phyloP scores from a whole-genome alignment of 2,888 invertebrate genomes.

The Sycophila texana region DNA sequence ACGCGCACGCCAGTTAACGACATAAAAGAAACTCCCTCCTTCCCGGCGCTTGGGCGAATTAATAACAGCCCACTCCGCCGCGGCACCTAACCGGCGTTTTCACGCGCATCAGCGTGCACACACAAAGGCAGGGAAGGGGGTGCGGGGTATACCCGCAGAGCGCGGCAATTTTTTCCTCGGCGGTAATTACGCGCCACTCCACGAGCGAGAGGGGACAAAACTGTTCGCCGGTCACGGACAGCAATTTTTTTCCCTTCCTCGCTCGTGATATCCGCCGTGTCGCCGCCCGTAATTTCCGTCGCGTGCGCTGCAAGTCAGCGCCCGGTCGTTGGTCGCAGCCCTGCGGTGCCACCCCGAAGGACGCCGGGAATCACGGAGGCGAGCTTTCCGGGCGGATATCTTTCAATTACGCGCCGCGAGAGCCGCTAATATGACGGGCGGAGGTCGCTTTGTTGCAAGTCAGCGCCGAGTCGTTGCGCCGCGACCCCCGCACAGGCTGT shows the following conservation, averaged over 20 bases:
- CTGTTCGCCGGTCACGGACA: constrained; percentile 35
- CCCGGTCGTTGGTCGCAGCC: constrained; percentile 69
- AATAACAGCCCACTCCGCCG: constrained; percentile 45
- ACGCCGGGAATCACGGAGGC: constrained; percentile 63
- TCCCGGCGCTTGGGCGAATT: constrained; percentile 40
- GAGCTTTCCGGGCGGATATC: constrained; percentile 74
- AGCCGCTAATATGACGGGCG: constrained; percentile 73
- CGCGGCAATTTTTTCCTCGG: constrained; percentile 58
- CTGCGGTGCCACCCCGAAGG: constrained; percentile 16
- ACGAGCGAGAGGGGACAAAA: constrained; percentile 40
- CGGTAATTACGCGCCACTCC: constrained; percentile 58
- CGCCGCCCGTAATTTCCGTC: constrained; percentile 56
- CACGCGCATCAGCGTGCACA: constrained; percentile 5
- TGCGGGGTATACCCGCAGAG: no score
- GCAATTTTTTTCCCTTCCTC: constrained; percentile 34
- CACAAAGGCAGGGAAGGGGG: constrained; percentile 31
- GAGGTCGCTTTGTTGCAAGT: constrained; percentile 69
- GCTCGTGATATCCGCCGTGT: constrained; percentile 18
- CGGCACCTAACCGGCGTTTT: constrained; percentile 20
- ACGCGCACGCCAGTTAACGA: constrained; percentile 8
- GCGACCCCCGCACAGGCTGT: constrained; percentile 54
- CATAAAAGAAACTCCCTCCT: constrained; percentile 39
- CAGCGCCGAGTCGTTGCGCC: constrained; percentile 73
- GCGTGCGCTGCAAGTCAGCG: constrained; percentile 69
- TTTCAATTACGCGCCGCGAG: constrained; percentile 71